These are phyloP conservation scores for Orchesella cincta DNA, from an alignment of 1,140 invertebrate species.

Conservation along the genomic window DNA sequence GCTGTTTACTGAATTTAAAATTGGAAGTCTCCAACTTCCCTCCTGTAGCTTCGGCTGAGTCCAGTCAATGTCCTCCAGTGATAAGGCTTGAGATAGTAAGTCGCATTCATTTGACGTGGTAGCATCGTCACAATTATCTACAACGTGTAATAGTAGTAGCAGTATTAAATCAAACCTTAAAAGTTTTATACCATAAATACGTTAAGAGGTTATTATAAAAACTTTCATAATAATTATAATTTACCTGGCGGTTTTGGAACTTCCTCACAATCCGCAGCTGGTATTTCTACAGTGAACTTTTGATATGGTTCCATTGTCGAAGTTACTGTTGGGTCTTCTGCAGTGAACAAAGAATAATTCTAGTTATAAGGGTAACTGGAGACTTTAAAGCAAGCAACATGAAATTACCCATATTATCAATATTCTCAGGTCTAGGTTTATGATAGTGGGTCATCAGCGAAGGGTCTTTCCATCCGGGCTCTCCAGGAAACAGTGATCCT, in stretches of 20 bases:
- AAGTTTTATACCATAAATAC: not conserved
- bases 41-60: not conserved
- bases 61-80: not conserved
- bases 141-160: not conserved
- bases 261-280: not conserved
- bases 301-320: not conserved
- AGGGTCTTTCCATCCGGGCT: slow-evolving; percentile 1
- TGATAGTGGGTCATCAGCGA: not conserved
- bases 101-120: too few species aligned
- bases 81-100: too few species aligned
- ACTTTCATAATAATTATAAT: not conserved
- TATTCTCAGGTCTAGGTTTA: not conserved
- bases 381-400: not conserved
- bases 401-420: not conserved
- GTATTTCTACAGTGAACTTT: not conserved
- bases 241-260: not conserved
- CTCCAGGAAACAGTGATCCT: not conserved
- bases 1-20: not conserved
- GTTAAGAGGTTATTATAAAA: not conserved
- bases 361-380: not conserved
- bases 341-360: not conserved
- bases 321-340: not conserved
- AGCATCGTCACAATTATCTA: not conserved
- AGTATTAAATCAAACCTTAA: not conserved
- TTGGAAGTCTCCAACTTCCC: slow-evolving; percentile 5